Percentiles rank a stretch among this genome's conserved stretches.
These are phyloP conservation scores for Drosophila aldrichi DNA, from an alignment of 2,888 invertebrate genomes.

Conservation along the genomic window DNA sequence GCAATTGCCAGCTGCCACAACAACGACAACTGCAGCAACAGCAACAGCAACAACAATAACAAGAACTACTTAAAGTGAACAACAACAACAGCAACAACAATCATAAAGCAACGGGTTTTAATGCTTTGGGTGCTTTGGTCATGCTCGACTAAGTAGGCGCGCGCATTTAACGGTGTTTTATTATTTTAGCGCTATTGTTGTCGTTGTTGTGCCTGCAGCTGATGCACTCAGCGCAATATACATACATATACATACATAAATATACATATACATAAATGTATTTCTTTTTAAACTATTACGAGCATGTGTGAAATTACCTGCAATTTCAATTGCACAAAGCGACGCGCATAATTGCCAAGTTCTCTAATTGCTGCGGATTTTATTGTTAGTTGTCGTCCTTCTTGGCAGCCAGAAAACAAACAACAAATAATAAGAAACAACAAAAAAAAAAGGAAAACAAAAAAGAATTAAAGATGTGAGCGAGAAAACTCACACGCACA, in stretches of 20 bases:
- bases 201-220: constrained; percentile 5
- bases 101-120: constrained; percentile 6
- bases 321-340: constrained; percentile 35
- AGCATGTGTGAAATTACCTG: constrained; percentile 47
- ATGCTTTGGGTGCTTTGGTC: constrained; percentile 40
- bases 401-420: background rate
- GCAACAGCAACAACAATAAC: constrained; percentile 12
- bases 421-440: background rate
- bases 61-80: constrained; percentile 26
- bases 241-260: constrained; percentile 6
- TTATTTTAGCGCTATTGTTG: constrained; percentile 33
- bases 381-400: constrained; percentile 25
- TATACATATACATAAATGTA: constrained; percentile 6
- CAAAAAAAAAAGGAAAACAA: background rate
- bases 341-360: constrained; percentile 21
- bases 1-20: constrained; percentile 34
- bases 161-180: constrained; percentile 55
- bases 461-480: background rate
- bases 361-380: constrained; percentile 11
- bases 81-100: constrained; percentile 8
- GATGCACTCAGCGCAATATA: constrained; percentile 29
- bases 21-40: constrained; percentile 6
- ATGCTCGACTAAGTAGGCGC: constrained; percentile 42
- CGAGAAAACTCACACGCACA: constrained; percentile 15
- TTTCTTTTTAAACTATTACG: constrained; percentile 29